Percentiles rank a stretch among this genome's conserved stretches.
phyloP scores from a whole-genome alignment of 2,113 vertebrate species.

The Trogon melanurus region DNA sequence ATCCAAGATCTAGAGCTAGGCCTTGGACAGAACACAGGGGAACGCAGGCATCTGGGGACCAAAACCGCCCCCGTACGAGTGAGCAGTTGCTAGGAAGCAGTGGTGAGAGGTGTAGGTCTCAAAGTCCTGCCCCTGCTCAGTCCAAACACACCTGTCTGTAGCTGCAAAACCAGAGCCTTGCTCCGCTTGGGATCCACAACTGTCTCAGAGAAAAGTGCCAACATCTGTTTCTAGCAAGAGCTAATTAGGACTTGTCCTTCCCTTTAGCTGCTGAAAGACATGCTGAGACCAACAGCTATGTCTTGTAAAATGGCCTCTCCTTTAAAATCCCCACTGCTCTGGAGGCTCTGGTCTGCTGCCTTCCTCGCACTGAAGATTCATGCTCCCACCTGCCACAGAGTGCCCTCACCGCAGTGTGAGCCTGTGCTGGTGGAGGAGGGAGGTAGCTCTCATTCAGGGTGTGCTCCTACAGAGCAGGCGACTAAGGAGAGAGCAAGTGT shows the following conservation, averaged over 20 bases:
- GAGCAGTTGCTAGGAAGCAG: background rate
- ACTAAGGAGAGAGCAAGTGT: background rate
- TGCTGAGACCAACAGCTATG: background rate
- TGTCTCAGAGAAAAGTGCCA: background rate
- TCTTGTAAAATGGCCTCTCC: background rate
- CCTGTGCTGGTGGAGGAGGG: background rate
- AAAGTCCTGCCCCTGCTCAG: background rate
- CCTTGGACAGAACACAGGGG: background rate
- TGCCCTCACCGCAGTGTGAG: background rate
- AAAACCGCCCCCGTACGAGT: fast-evolving
- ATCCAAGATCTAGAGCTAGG: background rate
- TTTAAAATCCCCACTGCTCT: background rate
- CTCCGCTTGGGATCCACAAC: background rate
- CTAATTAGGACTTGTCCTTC: background rate
- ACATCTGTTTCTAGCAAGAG: background rate
- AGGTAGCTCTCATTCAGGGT: background rate
- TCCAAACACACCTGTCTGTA: background rate
- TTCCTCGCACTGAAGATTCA: background rate
- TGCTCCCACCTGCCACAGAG: background rate
- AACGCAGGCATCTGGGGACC: background rate
- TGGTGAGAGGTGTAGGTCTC: background rate
- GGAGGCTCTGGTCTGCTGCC: background rate
- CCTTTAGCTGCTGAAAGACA: background rate
- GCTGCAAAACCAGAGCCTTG: background rate
- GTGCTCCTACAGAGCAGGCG: background rate